These are phyloP conservation scores for Xylota sylvarum DNA, from an alignment of 2,888 invertebrate genomes.

Conservation along the genomic window DNA sequence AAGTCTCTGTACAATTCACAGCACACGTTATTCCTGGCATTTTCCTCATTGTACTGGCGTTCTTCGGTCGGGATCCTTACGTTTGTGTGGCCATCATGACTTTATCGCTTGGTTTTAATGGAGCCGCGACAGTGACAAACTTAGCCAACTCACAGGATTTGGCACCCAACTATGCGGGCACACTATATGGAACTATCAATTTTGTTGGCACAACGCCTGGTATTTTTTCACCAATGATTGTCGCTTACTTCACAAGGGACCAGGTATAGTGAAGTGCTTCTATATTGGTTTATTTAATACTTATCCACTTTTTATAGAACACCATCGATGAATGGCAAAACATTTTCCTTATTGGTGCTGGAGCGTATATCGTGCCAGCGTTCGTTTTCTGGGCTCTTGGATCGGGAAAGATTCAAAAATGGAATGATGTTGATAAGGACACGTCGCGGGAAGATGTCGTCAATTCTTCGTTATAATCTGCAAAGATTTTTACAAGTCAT, in stretches of 20 bases:
- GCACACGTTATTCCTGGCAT: slow-evolving; percentile 87
- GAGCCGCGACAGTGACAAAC: slow-evolving; percentile 88
- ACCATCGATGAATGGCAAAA: slow-evolving; percentile 91
- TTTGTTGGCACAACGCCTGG: slow-evolving; percentile 90
- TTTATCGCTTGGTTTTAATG: slow-evolving; percentile 89
- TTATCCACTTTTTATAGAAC: slow-evolving; percentile 86
- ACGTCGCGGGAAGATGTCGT: slow-evolving; percentile 80
- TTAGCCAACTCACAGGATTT: slow-evolving; percentile 89
- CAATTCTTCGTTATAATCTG: slow-evolving; percentile 81
- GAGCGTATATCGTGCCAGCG: slow-evolving; percentile 89
- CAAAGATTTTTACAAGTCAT: neutral
- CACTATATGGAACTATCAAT: slow-evolving; percentile 90
- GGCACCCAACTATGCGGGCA: slow-evolving; percentile 90
- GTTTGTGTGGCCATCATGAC: slow-evolving; percentile 89
- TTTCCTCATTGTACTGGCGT: slow-evolving; percentile 86
- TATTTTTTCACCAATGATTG: slow-evolving; percentile 89
- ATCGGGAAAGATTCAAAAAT: slow-evolving; percentile 89
- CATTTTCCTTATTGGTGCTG: slow-evolving; percentile 90
- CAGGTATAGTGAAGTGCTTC: slow-evolving; percentile 76
- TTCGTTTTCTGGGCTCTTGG: slow-evolving; percentile 90
- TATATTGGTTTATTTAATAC: neutral
- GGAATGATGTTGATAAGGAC: slow-evolving; percentile 86
- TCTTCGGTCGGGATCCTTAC: slow-evolving; percentile 87
- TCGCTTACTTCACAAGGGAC: slow-evolving; percentile 85
- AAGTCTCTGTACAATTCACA: slow-evolving; percentile 82